A percentile compares a stretch with the other conserved stretches of the same genome.
Conservation (phyloP, 2,797 vertebrate genomes). For the Enoplosus armatus region DNA sequence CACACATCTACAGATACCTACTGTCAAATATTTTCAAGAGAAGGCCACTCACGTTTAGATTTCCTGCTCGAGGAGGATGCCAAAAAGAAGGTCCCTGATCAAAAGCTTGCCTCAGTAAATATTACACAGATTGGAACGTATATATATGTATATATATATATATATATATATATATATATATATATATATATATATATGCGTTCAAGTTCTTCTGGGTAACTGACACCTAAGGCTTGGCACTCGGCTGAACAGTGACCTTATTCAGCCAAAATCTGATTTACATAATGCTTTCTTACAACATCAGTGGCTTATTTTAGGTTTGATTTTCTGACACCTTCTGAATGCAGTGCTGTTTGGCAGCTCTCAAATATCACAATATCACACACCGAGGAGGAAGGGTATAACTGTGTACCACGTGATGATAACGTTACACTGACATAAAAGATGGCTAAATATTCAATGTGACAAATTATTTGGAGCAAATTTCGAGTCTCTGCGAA, state of each 20-base stretch:
- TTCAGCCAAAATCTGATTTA: neutral
- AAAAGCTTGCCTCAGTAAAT: no score
- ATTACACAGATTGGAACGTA: no score
- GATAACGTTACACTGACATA: neutral
- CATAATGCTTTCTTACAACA: neutral
- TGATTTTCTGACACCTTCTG: neutral
- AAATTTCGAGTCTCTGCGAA: conserved; percentile 34
- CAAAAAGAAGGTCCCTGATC: no score
- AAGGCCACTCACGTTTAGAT: no score
- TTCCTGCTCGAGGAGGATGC: no score
- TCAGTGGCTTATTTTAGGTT: neutral
- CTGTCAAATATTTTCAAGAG: neutral
- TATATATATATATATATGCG: no score
- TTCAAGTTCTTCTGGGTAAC: neutral
- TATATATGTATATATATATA: no score
- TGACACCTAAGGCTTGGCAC: conserved; percentile 4
- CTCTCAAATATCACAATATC: conserved; percentile 15
- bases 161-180: no score
- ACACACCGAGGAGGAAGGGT: neutral
- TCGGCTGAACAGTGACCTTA: conserved; percentile 13
- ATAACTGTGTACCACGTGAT: neutral
- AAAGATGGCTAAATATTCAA: conserved; percentile 41
- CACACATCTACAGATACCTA: neutral
- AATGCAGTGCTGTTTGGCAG: conserved; percentile 9
- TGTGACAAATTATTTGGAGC: conserved; percentile 36